Conservation (phyloP, 2,888 invertebrate species). For the Brachyptera risi region DNA sequence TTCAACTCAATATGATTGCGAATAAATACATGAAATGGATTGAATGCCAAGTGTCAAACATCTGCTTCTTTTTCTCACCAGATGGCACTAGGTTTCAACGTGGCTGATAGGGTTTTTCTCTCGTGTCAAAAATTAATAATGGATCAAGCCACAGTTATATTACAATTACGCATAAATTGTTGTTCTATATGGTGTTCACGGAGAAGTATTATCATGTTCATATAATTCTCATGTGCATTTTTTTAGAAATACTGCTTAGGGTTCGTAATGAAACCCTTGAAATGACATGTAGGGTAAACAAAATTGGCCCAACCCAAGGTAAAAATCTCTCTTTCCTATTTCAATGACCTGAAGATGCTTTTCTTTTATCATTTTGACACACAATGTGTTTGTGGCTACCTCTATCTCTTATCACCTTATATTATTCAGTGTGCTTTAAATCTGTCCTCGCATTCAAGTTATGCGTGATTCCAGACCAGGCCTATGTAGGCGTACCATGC, state of each 20-base stretch:
- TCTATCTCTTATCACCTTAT: not conserved
- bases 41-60: too few species aligned
- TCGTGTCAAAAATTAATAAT: conserved; percentile 10
- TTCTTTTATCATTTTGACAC: too few species aligned
- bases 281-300: conserved; percentile 17
- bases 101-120: not conserved
- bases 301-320: conserved; percentile 14
- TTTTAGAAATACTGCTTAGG: not conserved
- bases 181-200: too few species aligned
- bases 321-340: not conserved
- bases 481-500: too few species aligned
- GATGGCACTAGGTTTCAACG: conserved; percentile 14
- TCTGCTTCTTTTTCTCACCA: not conserved
- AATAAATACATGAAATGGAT: too few species aligned
- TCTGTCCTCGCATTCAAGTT: too few species aligned
- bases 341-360: too few species aligned
- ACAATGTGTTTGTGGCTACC: too few species aligned
- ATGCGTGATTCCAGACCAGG: too few species aligned
- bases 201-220: not conserved
- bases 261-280: not conserved
- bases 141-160: conserved; percentile 7
- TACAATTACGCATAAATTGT: not conserved
- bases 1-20: too few species aligned
- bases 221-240: not conserved
- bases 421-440: not conserved